phyloP scores from a whole-genome alignment of 2,797 vertebrate genomes.

The Calcarius lapponicus region DNA sequence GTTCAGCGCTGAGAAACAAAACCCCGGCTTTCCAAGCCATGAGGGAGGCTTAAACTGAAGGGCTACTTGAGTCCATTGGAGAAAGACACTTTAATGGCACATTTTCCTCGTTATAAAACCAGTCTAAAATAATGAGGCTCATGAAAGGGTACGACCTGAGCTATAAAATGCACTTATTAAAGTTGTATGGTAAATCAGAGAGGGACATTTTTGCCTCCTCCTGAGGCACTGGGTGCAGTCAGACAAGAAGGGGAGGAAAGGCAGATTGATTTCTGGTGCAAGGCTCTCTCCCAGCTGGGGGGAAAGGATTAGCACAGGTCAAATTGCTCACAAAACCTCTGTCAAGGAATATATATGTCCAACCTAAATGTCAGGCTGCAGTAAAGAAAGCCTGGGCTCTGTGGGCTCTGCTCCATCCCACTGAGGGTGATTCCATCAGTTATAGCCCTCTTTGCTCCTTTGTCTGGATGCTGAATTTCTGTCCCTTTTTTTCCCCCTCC shows the following conservation, averaged over 20 bases:
- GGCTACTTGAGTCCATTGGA: slow-evolving; percentile 14
- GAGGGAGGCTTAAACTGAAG: neutral
- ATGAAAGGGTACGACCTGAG: slow-evolving; percentile 54
- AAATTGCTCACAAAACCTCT: neutral
- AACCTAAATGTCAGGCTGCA: neutral
- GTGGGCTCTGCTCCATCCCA: neutral
- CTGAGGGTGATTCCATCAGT: neutral
- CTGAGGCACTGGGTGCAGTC: neutral
- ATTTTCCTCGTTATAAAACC: slow-evolving; percentile 54
- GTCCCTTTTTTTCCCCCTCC: rapidly evolving
- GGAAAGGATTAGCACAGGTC: slow-evolving; percentile 21
- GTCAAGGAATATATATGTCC: neutral
- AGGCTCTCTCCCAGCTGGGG: neutral
- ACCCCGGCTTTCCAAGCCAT: neutral
- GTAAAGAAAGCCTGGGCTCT: neutral
- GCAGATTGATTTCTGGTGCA: neutral
- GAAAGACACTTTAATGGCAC: slow-evolving; percentile 41
- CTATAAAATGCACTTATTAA: slow-evolving; percentile 60
- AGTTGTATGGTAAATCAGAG: slow-evolving; percentile 52
- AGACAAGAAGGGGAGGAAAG: neutral
- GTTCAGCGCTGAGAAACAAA: neutral
- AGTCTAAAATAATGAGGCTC: slow-evolving; percentile 56
- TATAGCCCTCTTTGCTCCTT: neutral
- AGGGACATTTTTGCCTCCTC: slow-evolving; percentile 21
- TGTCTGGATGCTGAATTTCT: neutral